Evolutionary conservation across 1,140 invertebrate species (phyloP).

Genomic region (Trichonephila inaurata): DNA sequence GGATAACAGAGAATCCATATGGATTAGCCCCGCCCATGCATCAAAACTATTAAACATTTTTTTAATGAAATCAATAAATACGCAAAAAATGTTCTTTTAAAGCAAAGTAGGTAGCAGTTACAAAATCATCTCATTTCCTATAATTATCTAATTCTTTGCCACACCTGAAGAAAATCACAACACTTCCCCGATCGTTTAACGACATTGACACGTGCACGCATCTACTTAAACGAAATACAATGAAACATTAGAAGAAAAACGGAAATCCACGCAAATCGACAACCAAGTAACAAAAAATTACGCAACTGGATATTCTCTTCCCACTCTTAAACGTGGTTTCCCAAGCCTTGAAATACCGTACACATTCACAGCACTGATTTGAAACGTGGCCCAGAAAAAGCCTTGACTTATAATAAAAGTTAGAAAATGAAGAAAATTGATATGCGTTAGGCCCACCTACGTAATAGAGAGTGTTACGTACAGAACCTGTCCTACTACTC

Average conservation of each 20-base stretch:
- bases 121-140: no score
- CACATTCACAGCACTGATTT: neutral
- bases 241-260: neutral
- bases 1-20: no score
- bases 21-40: no score
- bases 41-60: no score
- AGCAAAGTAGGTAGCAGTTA: no score
- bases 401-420: conserved; percentile 16
- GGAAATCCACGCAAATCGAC: neutral
- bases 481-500: conserved; percentile 14
- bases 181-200: neutral
- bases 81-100: no score
- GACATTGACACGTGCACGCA: neutral
- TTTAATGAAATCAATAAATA: no score
- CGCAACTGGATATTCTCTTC: neutral
- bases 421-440: neutral
- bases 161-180: neutral
- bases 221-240: neutral
- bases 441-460: conserved; percentile 5
- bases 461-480: conserved; percentile 28
- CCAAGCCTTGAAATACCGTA: neutral
- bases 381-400: neutral
- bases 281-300: neutral
- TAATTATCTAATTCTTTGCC: no score
- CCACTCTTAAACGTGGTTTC: conserved; percentile 14